A percentile compares a stretch with the other conserved stretches of the same genome.
phyloP scores from a whole-genome alignment of 2,797 vertebrate genomes.

The Denticeps clupeoides region DNA sequence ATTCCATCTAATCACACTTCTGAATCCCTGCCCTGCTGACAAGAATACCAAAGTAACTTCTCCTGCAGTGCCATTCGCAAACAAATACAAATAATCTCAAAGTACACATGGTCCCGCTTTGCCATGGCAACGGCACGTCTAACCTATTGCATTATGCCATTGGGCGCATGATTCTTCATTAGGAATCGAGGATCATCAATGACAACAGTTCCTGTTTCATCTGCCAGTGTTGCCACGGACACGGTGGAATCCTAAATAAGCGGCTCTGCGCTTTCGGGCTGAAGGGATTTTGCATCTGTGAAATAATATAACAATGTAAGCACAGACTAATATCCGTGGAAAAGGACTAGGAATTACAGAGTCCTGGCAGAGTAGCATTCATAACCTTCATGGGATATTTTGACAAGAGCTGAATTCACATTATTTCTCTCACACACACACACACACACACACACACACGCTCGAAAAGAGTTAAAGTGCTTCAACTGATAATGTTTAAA shows the following conservation, averaged over 20 bases:
- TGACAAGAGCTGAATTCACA: no score
- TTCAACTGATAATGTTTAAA: not conserved
- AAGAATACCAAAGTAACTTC: constrained; percentile 38
- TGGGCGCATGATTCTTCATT: constrained; percentile 50
- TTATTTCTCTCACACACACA: no score
- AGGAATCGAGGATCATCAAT: constrained; percentile 51
- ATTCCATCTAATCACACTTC: constrained; percentile 60
- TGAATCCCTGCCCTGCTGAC: constrained; percentile 33
- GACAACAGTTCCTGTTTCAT: constrained; percentile 49
- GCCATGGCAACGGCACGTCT: constrained; percentile 49
- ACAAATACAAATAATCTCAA: constrained; percentile 50
- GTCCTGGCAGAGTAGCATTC: no score
- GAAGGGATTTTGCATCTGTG: not conserved
- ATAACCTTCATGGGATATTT: no score
- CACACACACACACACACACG: no score
- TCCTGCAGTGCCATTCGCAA: constrained; percentile 39
- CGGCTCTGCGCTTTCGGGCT: constrained; percentile 12
- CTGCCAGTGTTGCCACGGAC: constrained; percentile 42
- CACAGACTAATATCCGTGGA: no score
- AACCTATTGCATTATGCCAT: constrained; percentile 43
- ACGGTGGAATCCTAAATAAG: constrained; percentile 25
- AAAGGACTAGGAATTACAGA: no score
- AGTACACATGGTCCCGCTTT: constrained; percentile 34
- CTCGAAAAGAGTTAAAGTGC: no score
- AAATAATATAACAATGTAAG: not conserved